Conservation (phyloP, 2,113 vertebrate species). For the Mormyrus iriodes region DNA sequence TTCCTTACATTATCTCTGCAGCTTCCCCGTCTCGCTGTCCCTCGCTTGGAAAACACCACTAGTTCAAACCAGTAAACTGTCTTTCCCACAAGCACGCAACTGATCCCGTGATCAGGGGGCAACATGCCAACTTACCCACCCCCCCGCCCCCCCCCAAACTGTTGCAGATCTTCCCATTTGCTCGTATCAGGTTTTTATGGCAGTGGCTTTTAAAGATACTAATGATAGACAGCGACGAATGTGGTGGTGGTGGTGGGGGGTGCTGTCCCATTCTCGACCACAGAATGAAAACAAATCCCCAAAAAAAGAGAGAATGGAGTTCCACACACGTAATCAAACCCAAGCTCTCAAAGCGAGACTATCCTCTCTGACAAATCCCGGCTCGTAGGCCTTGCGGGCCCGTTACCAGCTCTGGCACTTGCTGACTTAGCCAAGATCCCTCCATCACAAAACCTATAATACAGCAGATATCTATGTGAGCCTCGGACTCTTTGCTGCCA, state of each 20-base stretch:
- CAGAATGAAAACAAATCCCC: slow-evolving; percentile 10
- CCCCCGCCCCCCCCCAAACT: neutral
- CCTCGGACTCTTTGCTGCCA: slow-evolving; percentile 21
- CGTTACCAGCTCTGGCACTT: slow-evolving; percentile 61
- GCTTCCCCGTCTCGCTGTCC: neutral
- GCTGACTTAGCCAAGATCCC: slow-evolving; percentile 60
- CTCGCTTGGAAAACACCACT: neutral
- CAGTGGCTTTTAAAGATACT: slow-evolving; percentile 13
- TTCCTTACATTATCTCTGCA: slow-evolving; percentile 3
- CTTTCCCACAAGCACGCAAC: neutral
- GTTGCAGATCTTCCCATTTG: neutral
- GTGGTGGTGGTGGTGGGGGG: neutral
- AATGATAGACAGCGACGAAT: slow-evolving; percentile 1
- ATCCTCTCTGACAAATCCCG: slow-evolving; percentile 9
- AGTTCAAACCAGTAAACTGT: neutral
- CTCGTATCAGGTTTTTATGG: neutral
- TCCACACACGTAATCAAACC: neutral
- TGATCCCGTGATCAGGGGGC: neutral
- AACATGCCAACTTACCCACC: neutral
- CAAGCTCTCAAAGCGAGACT: neutral
- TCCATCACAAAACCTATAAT: slow-evolving; percentile 26
- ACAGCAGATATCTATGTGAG: slow-evolving; percentile 29
- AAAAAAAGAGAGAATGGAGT: neutral
- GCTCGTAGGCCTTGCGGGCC: slow-evolving; percentile 16
- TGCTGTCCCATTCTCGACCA: neutral